Percentiles rank a stretch among this genome's conserved stretches.
phyloP scores from a whole-genome alignment of 2,888 invertebrate genomes.

The Parnassius glacialis region DNA sequence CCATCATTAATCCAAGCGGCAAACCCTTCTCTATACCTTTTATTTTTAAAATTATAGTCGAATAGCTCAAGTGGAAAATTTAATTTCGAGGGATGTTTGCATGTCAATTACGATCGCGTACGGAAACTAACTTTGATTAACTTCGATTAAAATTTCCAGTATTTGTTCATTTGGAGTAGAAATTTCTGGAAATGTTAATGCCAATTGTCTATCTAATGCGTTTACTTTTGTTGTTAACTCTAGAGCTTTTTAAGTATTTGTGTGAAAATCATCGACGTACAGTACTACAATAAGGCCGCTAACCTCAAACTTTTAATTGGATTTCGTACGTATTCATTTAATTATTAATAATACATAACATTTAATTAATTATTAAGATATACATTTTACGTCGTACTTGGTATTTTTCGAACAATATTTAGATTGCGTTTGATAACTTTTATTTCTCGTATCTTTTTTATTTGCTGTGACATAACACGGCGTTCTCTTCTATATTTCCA shows the following conservation, averaged over 20 bases:
- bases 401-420: too few relatives aligned
- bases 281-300: too few relatives aligned
- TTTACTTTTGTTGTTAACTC: neutral
- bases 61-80: conserved; percentile 75
- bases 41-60: conserved; percentile 57
- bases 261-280: neutral
- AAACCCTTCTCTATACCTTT: neutral
- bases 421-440: conserved; percentile 34
- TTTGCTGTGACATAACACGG: conserved; percentile 55
- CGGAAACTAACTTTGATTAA: conserved; percentile 60
- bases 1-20: too few relatives aligned
- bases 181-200: conserved; percentile 24
- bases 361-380: too few relatives aligned
- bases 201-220: conserved; percentile 2
- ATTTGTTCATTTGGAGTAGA: conserved; percentile 23
- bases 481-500: conserved; percentile 35
- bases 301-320: too few relatives aligned
- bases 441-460: conserved; percentile 48
- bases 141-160: conserved; percentile 51
- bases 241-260: neutral
- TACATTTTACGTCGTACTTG: too few relatives aligned
- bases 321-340: too few relatives aligned
- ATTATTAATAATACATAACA: too few relatives aligned
- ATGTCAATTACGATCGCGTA: conserved; percentile 40
- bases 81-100: conserved; percentile 49